Evolutionary conservation across 2,797 vertebrate species (phyloP).

Genomic region (Diglossa cyanea): DNA sequence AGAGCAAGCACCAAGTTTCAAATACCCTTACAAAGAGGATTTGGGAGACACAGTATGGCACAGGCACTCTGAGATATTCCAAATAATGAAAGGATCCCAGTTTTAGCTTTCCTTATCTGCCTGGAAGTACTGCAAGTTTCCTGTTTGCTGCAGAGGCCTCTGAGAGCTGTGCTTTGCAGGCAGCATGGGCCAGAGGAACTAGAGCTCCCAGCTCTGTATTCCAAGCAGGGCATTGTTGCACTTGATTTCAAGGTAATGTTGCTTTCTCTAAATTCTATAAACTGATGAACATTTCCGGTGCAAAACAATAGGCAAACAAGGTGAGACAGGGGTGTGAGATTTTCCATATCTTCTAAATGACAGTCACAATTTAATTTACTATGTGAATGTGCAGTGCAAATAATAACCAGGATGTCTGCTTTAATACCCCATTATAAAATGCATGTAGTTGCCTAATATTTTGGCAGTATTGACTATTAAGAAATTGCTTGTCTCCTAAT

Average conservation of each 20-base stretch:
- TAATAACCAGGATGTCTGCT: background rate
- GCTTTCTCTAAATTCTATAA: background rate
- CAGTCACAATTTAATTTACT: background rate
- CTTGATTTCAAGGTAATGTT: background rate
- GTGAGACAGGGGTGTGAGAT: background rate
- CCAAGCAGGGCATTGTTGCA: background rate
- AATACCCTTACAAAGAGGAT: background rate
- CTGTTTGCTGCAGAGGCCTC: background rate
- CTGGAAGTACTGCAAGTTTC: background rate
- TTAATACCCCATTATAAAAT: background rate
- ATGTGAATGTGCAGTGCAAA: background rate
- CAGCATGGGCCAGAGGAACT: background rate
- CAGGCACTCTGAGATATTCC: background rate
- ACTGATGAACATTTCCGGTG: background rate
- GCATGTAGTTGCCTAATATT: background rate
- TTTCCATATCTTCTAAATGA: background rate
- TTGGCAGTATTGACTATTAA: background rate
- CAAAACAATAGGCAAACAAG: background rate
- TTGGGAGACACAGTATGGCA: background rate
- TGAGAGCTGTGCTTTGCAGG: background rate
- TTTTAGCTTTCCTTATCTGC: conserved; percentile 7
- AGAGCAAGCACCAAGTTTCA: background rate
- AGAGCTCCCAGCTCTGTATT: background rate
- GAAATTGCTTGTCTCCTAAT: background rate
- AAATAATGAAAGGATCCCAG: background rate